Percentiles rank a stretch among this genome's conserved stretches.
Evolutionary conservation across 2,888 invertebrate species (phyloP).

Genomic region (Odontothrips loti): DNA sequence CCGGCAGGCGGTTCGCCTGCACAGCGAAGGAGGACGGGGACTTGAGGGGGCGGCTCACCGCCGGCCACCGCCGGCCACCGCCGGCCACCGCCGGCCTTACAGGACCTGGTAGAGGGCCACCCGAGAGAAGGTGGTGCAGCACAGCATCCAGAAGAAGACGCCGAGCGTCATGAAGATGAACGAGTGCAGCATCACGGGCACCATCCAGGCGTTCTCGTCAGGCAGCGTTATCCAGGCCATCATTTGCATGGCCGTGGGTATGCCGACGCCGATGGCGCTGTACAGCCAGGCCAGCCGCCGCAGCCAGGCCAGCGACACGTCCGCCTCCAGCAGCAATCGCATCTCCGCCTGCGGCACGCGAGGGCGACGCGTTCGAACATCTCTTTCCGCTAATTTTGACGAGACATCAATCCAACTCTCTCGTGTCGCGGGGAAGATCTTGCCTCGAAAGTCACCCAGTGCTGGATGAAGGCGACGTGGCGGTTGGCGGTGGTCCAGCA

Average conservation of each 20-base stretch:
- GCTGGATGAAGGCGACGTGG: not conserved
- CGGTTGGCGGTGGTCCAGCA: not conserved
- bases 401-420: not conserved
- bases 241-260: not conserved
- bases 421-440: not conserved
- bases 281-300: not conserved
- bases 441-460: not conserved
- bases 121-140: not conserved
- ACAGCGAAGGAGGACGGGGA: not conserved
- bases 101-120: not conserved
- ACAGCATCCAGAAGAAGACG: not conserved
- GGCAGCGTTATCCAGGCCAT: not conserved
- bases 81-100: not conserved
- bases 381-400: too few species aligned
- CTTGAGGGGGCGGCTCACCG: not conserved
- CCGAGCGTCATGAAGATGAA: not conserved
- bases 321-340: not conserved
- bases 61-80: not conserved
- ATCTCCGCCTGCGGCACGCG: not conserved
- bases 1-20: not conserved
- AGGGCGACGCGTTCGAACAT: not conserved
- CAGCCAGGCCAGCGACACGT: not conserved
- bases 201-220: not conserved
- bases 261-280: not conserved
- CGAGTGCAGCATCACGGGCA: not conserved